Evolutionary conservation across 2,113 vertebrate species (phyloP).

Genomic region (Ia io): DNA sequence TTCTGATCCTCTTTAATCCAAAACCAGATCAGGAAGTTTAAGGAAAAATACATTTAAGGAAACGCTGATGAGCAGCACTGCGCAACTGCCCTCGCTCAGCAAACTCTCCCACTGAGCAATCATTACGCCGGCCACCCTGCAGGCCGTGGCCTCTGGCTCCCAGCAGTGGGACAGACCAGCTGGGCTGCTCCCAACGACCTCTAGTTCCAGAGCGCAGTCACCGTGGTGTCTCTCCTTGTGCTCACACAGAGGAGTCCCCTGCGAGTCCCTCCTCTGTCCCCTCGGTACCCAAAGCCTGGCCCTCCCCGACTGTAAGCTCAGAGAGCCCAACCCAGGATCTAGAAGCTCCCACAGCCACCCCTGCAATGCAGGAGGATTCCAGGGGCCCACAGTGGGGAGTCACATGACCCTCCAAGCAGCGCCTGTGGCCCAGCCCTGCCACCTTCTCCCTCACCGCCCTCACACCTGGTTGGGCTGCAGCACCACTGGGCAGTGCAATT

Average conservation of each 20-base stretch:
- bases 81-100: accelerated
- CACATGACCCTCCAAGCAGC: neutral
- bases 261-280: neutral
- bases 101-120: neutral
- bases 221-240: neutral
- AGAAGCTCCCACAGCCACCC: too few relatives aligned
- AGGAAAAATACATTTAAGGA: neutral
- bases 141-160: neutral
- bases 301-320: neutral
- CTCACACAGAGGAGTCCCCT: neutral
- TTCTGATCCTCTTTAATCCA: neutral
- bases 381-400: neutral
- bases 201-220: neutral
- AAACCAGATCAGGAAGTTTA: neutral
- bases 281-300: neutral
- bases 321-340: neutral
- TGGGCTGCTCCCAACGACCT: neutral
- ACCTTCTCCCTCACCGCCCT: neutral
- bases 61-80: neutral
- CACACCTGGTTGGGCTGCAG: neutral
- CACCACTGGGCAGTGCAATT: neutral
- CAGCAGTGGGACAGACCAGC: neutral
- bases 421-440: neutral
- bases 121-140: neutral
- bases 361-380: neutral